A percentile compares a stretch with the other conserved stretches of the same genome.
Evolutionary conservation across 2,888 invertebrate species (phyloP).

Genomic region (Tetragnatha montana): DNA sequence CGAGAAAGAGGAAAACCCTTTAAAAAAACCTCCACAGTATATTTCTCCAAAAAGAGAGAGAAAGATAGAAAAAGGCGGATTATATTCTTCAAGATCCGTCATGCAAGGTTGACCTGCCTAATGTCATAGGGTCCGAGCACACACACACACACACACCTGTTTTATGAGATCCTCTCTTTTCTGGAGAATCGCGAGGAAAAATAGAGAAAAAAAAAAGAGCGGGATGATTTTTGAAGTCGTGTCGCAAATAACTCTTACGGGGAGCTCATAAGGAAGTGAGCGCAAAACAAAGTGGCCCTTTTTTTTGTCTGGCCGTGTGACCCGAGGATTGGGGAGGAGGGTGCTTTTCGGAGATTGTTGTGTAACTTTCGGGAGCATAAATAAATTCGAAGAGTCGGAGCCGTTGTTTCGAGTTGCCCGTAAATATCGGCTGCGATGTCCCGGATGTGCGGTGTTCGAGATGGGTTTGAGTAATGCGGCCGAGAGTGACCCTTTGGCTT

Average conservation of each 20-base stretch:
- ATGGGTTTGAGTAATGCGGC: too few species aligned
- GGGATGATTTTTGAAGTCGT: constrained; percentile 63
- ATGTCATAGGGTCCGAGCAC: constrained; percentile 66
- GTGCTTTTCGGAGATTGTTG: constrained; percentile 5
- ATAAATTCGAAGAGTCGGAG: neutral
- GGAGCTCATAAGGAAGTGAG: constrained; percentile 65
- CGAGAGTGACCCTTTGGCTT: too few species aligned
- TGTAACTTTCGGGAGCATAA: neutral
- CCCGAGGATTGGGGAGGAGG: constrained; percentile 11
- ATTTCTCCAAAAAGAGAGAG: constrained; percentile 1
- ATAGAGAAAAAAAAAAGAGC: constrained; percentile 41
- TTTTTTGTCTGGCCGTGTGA: constrained; percentile 25
- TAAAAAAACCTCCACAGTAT: neutral
- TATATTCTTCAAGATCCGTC: constrained; percentile 51
- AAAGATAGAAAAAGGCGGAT: neutral
- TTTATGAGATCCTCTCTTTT: constrained; percentile 34
- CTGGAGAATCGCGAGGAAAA: constrained; percentile 14
- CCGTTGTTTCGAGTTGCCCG: too few species aligned
- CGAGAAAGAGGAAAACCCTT: constrained; percentile 38
- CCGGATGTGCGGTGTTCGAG: too few species aligned
- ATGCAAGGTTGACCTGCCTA: constrained; percentile 61
- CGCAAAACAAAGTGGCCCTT: constrained; percentile 48
- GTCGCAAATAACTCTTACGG: constrained; percentile 65
- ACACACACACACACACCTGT: constrained; percentile 59
- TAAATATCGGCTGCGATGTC: too few species aligned